phyloP scores from a whole-genome alignment of 2,113 vertebrate genomes.

The Grantiella picta region DNA sequence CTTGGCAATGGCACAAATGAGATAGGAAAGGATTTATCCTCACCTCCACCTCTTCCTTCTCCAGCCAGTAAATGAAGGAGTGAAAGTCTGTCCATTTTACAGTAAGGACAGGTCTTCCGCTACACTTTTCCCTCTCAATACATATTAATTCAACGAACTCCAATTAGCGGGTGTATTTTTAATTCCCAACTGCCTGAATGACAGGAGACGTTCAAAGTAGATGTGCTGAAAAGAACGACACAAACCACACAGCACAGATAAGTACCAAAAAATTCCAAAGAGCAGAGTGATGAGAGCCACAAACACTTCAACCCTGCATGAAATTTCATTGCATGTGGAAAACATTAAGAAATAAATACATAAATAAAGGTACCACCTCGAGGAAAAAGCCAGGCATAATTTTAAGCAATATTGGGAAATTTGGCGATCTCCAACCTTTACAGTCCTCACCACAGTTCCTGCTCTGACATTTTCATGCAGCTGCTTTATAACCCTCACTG shows the following conservation, averaged over 20 bases:
- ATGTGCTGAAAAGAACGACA: neutral
- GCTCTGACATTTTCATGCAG: neutral
- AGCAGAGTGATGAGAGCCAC: neutral
- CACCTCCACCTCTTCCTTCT: neutral
- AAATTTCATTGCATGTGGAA: neutral
- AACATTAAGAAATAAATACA: neutral
- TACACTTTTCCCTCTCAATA: neutral
- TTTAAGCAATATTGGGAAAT: neutral
- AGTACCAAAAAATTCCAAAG: neutral
- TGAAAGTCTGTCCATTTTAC: neutral
- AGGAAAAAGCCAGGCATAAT: neutral
- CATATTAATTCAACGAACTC: neutral
- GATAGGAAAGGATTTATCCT: neutral
- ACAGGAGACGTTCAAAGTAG: neutral
- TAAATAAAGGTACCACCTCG: neutral
- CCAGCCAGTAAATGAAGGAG: neutral
- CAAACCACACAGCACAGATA: neutral
- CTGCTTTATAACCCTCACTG: neutral
- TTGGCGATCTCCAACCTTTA: neutral
- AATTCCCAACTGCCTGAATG: neutral
- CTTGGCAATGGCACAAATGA: neutral
- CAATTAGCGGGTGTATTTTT: neutral
- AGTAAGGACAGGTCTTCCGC: neutral
- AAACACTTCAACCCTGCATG: neutral
- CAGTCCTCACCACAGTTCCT: neutral